These are phyloP conservation scores for Zaprionus nigranus DNA, from an alignment of 1,140 invertebrate species.

Conservation along the genomic window DNA sequence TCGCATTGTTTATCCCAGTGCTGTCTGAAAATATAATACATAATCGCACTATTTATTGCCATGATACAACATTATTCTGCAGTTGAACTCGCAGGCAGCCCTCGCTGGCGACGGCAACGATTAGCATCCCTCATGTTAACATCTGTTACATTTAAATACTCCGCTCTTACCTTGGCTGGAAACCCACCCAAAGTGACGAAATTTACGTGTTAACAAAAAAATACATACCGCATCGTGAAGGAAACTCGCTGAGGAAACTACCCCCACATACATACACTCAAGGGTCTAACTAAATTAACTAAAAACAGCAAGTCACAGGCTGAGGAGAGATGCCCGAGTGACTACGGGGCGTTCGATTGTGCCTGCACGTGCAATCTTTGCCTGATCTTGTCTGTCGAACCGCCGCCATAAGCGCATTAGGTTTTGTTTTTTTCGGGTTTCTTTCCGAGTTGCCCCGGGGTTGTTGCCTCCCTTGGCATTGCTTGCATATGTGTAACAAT, in stretches of 20 bases:
- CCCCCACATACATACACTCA: slow-evolving; percentile 40
- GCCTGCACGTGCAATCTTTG: slow-evolving; percentile 78
- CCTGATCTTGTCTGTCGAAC: slow-evolving; percentile 50
- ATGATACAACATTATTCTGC: slow-evolving; percentile 82
- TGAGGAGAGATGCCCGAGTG: neutral
- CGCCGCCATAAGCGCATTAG: slow-evolving; percentile 78
- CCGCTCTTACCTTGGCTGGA: slow-evolving; percentile 31
- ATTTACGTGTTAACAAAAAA: slow-evolving; percentile 22
- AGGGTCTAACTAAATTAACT: slow-evolving; percentile 62
- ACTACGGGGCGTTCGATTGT: slow-evolving; percentile 5
- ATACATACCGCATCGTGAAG: slow-evolving; percentile 34
- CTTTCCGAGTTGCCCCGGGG: slow-evolving; percentile 32
- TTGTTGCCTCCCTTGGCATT: slow-evolving; percentile 63
- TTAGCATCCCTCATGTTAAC: slow-evolving; percentile 81
- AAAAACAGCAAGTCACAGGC: slow-evolving; percentile 64
- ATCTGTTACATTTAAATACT: slow-evolving; percentile 82
- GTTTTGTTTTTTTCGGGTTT: slow-evolving; percentile 26
- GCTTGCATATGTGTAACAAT: slow-evolving; percentile 83
- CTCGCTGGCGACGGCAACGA: slow-evolving; percentile 53
- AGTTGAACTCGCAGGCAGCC: slow-evolving; percentile 41
- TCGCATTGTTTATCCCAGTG: neutral
- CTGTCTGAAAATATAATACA: slow-evolving; percentile 24
- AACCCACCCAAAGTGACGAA: slow-evolving; percentile 54
- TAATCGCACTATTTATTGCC: slow-evolving; percentile 84
- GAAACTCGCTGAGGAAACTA: slow-evolving; percentile 63